Conservation (phyloP, 2,113 vertebrate species). For the Neoarius graeffei region DNA sequence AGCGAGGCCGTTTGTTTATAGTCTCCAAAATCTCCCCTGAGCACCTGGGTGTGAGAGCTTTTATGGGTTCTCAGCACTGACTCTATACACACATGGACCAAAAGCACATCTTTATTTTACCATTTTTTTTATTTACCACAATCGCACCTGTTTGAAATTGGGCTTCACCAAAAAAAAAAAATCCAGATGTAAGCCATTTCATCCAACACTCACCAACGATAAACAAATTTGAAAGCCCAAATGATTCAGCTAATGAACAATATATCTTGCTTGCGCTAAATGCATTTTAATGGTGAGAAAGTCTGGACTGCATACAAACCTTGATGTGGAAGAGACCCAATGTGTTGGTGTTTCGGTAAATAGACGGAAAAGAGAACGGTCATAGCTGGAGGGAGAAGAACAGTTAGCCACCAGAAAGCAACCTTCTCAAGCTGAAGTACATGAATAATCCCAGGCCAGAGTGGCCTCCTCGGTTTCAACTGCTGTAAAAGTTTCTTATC, state of each 20-base stretch:
- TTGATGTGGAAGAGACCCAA: background rate
- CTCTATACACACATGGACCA: conserved; percentile 37
- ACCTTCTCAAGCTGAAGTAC: background rate
- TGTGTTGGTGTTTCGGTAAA: background rate
- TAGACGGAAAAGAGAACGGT: background rate
- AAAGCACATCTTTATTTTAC: conserved; percentile 59
- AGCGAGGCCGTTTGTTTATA: conserved; percentile 54
- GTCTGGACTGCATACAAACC: conserved; percentile 44
- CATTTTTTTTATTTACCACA: conserved; percentile 63
- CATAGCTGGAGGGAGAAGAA: background rate
- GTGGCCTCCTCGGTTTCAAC: background rate
- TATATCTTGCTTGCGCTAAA: conserved; percentile 18
- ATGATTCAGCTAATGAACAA: conserved; percentile 62
- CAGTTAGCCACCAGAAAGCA: conserved; percentile 8
- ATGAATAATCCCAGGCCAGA: background rate
- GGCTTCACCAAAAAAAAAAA: conserved; percentile 53
- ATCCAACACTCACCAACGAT: conserved; percentile 64
- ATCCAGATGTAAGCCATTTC: conserved; percentile 71
- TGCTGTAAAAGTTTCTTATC: background rate
- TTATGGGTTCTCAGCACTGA: conserved; percentile 62
- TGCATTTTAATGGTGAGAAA: conserved; percentile 60
- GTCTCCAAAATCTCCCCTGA: conserved; percentile 55
- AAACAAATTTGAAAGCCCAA: conserved; percentile 53
- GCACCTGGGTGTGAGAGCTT: conserved; percentile 57
- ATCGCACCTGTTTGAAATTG: conserved; percentile 71